phyloP scores from a whole-genome alignment of 1,140 invertebrate genomes.

The Acromyrmex echinatior region DNA sequence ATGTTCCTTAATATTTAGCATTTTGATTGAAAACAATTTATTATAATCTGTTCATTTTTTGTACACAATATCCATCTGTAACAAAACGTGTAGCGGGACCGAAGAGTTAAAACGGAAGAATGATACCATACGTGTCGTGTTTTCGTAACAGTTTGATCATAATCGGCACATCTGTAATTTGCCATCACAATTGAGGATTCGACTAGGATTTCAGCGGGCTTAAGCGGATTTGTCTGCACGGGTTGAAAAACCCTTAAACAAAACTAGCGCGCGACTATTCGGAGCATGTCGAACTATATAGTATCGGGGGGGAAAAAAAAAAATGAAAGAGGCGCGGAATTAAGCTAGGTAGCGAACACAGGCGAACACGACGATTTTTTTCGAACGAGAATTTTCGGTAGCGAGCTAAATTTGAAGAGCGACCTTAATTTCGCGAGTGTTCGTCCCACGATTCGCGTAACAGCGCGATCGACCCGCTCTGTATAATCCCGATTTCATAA shows the following conservation, averaged over 20 bases:
- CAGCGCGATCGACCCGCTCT: slow-evolving; percentile 10
- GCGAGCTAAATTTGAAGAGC: slow-evolving; percentile 46
- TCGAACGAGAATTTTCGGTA: neutral
- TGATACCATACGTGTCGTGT: no score
- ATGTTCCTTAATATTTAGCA: no score
- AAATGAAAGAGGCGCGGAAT: neutral
- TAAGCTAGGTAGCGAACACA: neutral
- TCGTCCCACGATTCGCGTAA: neutral
- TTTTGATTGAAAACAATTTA: no score
- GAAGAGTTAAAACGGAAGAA: neutral
- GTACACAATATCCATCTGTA: no score
- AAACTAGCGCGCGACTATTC: slow-evolving; percentile 34
- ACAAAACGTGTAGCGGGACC: no score
- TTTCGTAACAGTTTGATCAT: neutral
- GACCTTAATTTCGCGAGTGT: slow-evolving; percentile 38
- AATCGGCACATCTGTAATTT: slow-evolving; percentile 26
- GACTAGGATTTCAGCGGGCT: slow-evolving; percentile 26
- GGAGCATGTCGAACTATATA: neutral
- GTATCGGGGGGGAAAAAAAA: neutral
- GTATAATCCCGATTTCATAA: slow-evolving; percentile 58
- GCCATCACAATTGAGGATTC: slow-evolving; percentile 12
- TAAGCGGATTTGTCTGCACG: slow-evolving; percentile 34
- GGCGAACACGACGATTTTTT: neutral
- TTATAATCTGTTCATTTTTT: no score
- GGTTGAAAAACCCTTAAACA: slow-evolving; percentile 22